Conservation (phyloP, 1,140 invertebrate species). For the Tetramorium simillimum region DNA sequence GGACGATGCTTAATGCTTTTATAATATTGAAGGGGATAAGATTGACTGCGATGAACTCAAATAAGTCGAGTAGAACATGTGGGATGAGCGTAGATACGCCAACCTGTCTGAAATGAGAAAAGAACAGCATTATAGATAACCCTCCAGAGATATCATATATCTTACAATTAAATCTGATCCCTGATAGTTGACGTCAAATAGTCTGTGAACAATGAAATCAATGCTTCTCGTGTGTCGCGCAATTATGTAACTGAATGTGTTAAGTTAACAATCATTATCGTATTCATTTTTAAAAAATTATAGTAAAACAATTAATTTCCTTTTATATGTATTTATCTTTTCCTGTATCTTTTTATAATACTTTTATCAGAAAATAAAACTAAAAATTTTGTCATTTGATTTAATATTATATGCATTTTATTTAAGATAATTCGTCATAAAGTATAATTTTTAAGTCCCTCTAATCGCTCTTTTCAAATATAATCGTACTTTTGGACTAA, state of each 20-base stretch:
- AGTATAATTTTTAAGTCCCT: neutral
- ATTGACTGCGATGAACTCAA: conserved; percentile 64
- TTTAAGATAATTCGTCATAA: neutral
- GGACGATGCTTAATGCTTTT: conserved; percentile 67
- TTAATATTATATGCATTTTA: neutral
- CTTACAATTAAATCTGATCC: conserved; percentile 54
- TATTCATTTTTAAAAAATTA: neutral
- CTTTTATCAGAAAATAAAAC: neutral
- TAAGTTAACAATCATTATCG: neutral
- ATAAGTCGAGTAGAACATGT: conserved; percentile 37
- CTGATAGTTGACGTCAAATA: conserved; percentile 8
- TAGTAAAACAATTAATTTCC: neutral
- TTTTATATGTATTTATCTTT: neutral
- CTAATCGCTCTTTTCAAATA: conserved; percentile 5
- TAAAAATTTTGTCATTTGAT: neutral
- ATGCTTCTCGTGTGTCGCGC: neutral
- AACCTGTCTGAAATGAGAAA: conserved; percentile 12
- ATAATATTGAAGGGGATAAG: conserved; percentile 67
- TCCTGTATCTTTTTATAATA: neutral
- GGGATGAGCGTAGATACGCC: neutral
- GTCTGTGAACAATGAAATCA: conserved; percentile 15
- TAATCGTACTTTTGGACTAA: conserved; percentile 10
- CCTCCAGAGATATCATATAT: conserved; percentile 31
- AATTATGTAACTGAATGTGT: conserved; percentile 4
- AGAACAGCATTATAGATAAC: neutral